Evolutionary conservation across 2,888 invertebrate genomes (phyloP), one percentile per base, ranked within the genome.

Genomic region (Drosophila fulvimacula): DNA sequence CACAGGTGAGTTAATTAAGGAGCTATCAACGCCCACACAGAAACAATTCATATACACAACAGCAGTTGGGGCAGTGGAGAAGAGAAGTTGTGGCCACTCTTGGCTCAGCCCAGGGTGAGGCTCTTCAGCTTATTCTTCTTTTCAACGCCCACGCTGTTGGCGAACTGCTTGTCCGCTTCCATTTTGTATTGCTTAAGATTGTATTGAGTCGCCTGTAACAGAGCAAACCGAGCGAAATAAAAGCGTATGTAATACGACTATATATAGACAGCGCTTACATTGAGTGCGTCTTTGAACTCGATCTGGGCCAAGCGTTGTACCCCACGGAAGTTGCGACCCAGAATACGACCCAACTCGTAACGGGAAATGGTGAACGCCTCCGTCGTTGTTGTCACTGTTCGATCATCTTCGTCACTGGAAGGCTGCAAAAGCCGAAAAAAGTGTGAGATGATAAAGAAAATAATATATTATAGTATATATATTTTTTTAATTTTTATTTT

Each of bases 321-420:
- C 4, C 92, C 93, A 9, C 93, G 88, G 51, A 89, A 92, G 75
- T 93, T 93, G 7, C 92, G 88, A 5, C 91, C 92, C 34, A 92
- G 67, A 56, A 93, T 92, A 11, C 88, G 85, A 3, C 92, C 93
- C 58, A 93, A 69, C 62, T 93, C 92, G 70, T 91, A 91, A 11
- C 92, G 89, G 3, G 92, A 89, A 42, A 93, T 91, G 27, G 88
- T 75, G 78, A 90, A 93, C 11, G 73, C 71, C 64, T 92, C 92
- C 0, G 93, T 93, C 3, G 92, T 92, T 5, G 90, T 80, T 27
- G 83, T 79, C 32, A 83, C 83, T 7, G 84, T 42, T 44, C 76
- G 81, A 56, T 76, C 80, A 41, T 87, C 76, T 17, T 76, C 77
- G 2, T 64, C 65, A 13, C 66, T 74, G 0, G 58, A 38, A 0